Evolutionary conservation across 2,888 invertebrate species (phyloP), one percentile per base, ranked within the genome.

Genomic region (Eugnorisma glareosa): DNA sequence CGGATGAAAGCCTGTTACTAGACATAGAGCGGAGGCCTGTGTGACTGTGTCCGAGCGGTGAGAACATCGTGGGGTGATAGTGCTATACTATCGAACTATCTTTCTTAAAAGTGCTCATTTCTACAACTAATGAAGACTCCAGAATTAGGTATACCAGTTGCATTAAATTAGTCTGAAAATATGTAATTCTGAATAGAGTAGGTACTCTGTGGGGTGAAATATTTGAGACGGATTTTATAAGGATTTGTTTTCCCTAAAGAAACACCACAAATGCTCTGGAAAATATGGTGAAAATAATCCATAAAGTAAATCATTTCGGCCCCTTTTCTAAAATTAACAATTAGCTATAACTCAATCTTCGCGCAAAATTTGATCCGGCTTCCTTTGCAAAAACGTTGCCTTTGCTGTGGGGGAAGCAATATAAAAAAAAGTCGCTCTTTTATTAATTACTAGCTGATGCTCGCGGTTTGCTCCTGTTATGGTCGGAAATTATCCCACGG

Each of bases 271-370:
- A 59, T 10, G 35, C 2, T 79, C 57, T 63, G 13, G 3, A 28
- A 40, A 64, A 18, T 1, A 35, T 43, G 28, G 13, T n/a, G 24
- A 57, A 28, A 79, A 48, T 31, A 40, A 13, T 48, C 5, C 10
- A 57, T 1, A 48, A 45, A 13, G 48, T 31, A 21, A n/a, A n/a
- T 8, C 18, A 24, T 1, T 0, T 28, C 1, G 35, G 48, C 66
- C 24, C 48, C 51, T 11, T 64, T 81, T 68, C n/a, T 73, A 37
- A 54, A 79, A 73, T 59, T n/a, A 54, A 63, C 31, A 43, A 57
- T 66, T 15, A n/a, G 64, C 15, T 40, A 35, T 68, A 21, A 35
- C 8, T 51, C 40, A 51, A 68, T 66, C 37, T 11, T 63, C 40
- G 2, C 15, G 18, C 24, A 43, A 15, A 8, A n/a, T 69, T 13